These are phyloP conservation scores for Myripristis murdjan DNA, from an alignment of 2,797 vertebrate genomes.

Conservation along the genomic window DNA sequence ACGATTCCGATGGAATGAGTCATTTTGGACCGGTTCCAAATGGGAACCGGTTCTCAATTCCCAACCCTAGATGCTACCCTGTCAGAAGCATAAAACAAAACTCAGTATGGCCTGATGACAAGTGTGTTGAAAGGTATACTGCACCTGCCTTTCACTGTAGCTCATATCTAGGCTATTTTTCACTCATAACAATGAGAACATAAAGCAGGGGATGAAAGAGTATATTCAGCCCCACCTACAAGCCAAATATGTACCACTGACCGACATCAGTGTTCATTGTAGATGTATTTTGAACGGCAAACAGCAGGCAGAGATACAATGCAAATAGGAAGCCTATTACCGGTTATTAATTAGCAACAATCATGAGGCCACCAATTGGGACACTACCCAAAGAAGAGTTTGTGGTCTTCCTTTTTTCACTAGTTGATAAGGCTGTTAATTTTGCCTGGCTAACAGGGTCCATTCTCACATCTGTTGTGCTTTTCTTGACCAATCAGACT, in stretches of 20 bases:
- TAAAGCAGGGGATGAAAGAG: constrained; percentile 36
- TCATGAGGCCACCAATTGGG: not conserved
- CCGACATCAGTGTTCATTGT: constrained; percentile 58
- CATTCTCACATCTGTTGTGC: too few relatives aligned
- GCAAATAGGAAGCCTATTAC: constrained; percentile 51
- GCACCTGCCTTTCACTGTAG: constrained; percentile 31
- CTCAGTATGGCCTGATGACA: constrained; percentile 11
- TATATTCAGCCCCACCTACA: constrained; percentile 44
- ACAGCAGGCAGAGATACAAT: constrained; percentile 54
- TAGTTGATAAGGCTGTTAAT: too few relatives aligned
- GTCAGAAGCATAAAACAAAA: constrained; percentile 11
- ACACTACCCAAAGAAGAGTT: too few relatives aligned
- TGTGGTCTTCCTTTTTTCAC: too few relatives aligned
- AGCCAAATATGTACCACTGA: constrained; percentile 52
- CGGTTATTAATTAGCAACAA: constrained; percentile 14
- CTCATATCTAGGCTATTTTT: constrained; percentile 19
- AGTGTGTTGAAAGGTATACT: constrained; percentile 25
- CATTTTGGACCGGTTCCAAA: too few relatives aligned
- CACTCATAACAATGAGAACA: constrained; percentile 35
- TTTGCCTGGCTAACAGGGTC: too few relatives aligned
- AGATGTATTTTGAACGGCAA: constrained; percentile 30
- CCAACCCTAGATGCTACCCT: not conserved
- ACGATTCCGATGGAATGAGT: too few relatives aligned
- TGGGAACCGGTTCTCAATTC: too few relatives aligned
- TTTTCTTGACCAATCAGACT: too few relatives aligned